Base-by-base conservation (phyloP, 2,888 invertebrate species). In the Shargacucullia verbasci region DNA sequence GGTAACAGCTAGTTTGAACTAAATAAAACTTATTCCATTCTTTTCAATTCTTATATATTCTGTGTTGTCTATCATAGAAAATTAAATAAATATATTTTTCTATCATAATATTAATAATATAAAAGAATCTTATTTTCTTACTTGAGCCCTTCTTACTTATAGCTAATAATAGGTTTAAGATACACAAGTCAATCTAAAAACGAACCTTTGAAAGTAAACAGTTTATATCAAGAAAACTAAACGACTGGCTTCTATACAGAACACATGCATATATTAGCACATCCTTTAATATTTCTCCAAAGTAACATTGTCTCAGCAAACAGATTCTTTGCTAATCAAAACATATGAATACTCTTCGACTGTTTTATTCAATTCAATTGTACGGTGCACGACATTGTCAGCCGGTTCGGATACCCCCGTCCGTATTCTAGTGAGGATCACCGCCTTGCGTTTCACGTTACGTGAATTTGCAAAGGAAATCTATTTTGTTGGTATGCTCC, bases 361-460 rank as follows among this genome's bases (percentile, higher is more conserved):
- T 82, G 74, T 82, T 80, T 82, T 80, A 82, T 82, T 79, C 81
- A 79, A 80, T 77, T 80, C 75, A 80, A 81, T 79, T 79, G 75
- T 70, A 70, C 72, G 70, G 66, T 70, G 59, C 72, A 69, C 69
- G 71, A 68, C 70, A 74, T 73, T 76, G 80, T 79, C 77, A 72
- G 73, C 54, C 55, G 54, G 63, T 37, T 58, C 62, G 67, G 74
- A 67, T 57, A 68, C 74, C 68, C 46, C 52, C 52, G 61, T 59
- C 70, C 77, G 34, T 79, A 80, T 79, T 78, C 78, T 70, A 67
- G 50, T 41, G 47, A 62, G 31, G 41, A 53, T 70, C 57, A 55
- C 61, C 1, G 9, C 29, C 47, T 64, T n/a, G n/a, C 53, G 31
- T 41, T 53, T 70, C 57, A 55, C 61, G 50, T 70, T 54, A 56